Conservation (phyloP, 2,113 vertebrate species). For the Scophthalmus maximus region DNA sequence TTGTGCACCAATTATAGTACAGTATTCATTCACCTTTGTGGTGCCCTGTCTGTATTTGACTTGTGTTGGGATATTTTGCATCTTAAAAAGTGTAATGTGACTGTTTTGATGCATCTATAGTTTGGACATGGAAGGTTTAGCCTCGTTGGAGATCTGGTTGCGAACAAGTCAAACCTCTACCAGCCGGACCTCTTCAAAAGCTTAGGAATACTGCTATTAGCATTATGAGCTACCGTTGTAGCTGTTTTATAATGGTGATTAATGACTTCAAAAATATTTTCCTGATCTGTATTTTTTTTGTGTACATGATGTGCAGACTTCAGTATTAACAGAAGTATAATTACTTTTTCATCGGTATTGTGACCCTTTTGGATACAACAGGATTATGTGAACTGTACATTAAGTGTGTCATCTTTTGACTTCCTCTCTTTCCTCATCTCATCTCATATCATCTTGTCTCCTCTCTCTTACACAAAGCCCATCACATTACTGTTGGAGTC, state of each 20-base stretch:
- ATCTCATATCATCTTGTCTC: slow-evolving; percentile 23
- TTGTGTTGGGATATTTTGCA: background rate
- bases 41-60: background rate
- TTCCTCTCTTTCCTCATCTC: background rate
- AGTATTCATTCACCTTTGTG: background rate
- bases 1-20: background rate
- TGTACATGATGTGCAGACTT: slow-evolving; percentile 15
- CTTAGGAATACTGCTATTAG: background rate
- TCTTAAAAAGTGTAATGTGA: background rate
- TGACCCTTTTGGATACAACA: background rate
- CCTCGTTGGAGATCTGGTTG: too few relatives aligned
- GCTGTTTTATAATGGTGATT: too few relatives aligned
- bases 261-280: too few relatives aligned
- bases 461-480: slow-evolving; percentile 78
- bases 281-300: background rate
- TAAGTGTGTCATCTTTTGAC: slow-evolving; percentile 2
- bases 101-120: background rate
- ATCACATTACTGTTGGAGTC: slow-evolving; percentile 93
- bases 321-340: background rate
- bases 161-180: too few relatives aligned
- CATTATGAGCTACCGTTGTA: background rate
- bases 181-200: too few relatives aligned
- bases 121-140: too few relatives aligned
- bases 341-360: background rate
- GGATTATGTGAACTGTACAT: background rate